A percentile compares a stretch with the other conserved stretches of the same genome.
Evolutionary conservation across 2,113 vertebrate genomes (phyloP).

Genomic region (Chionodraco myersi): DNA sequence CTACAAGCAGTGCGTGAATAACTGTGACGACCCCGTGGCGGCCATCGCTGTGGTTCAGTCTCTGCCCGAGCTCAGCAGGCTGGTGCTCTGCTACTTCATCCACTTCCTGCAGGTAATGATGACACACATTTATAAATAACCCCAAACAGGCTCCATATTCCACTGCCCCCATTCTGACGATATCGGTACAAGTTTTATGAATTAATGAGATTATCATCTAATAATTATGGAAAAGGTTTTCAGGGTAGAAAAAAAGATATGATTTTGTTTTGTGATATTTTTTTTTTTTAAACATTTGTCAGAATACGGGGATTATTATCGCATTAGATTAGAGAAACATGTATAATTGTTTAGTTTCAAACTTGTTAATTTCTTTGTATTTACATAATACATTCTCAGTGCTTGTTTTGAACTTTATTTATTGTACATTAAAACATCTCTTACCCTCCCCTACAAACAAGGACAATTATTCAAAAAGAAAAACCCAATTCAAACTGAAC

Average conservation of each 20-base stretch:
- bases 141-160: neutral
- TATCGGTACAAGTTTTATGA: neutral
- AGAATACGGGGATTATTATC: too few relatives aligned
- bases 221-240: too few relatives aligned
- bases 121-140: neutral
- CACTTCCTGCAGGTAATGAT: slow-evolving; percentile 90
- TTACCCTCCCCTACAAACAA: neutral
- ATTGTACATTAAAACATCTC: neutral
- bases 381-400: too few relatives aligned
- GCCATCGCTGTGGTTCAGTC: slow-evolving; percentile 90
- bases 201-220: too few relatives aligned
- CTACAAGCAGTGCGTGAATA: slow-evolving; percentile 90
- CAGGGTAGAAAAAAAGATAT: too few relatives aligned
- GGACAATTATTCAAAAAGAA: neutral
- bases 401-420: neutral
- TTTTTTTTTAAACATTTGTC: too few relatives aligned
- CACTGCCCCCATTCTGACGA: neutral
- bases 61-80: slow-evolving; percentile 89
- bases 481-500: neutral
- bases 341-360: too few relatives aligned
- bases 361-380: too few relatives aligned
- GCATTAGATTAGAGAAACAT: too few relatives aligned
- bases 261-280: too few relatives aligned
- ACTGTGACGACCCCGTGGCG: slow-evolving; percentile 89
- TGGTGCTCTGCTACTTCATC: slow-evolving; percentile 93